phyloP scores from a whole-genome alignment of 2,888 invertebrate species.

The Ditula angustiorana region DNA sequence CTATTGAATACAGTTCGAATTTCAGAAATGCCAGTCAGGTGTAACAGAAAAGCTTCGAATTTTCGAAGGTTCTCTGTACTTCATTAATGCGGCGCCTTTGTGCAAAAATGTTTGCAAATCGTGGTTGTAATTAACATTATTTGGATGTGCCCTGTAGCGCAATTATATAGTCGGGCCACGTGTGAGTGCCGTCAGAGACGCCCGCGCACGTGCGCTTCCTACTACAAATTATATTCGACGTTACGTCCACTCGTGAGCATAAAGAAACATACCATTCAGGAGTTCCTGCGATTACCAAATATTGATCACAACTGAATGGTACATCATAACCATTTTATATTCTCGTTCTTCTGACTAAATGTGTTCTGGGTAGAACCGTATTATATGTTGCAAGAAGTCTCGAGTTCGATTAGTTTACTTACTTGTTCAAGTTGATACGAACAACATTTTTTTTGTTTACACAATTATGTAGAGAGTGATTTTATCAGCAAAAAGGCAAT shows the following conservation, averaged over 20 bases:
- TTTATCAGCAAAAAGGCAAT: conserved; percentile 34
- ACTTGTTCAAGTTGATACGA: background rate
- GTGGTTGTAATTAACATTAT: conserved; percentile 22
- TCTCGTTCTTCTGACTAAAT: background rate
- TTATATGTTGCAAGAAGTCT: background rate
- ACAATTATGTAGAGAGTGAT: conserved; percentile 41
- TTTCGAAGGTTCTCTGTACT: background rate
- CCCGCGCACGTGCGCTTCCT: conserved; percentile 45
- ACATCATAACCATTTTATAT: background rate
- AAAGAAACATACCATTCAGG: conserved; percentile 7
- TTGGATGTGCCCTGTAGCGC: conserved; percentile 15
- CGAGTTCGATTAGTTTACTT: background rate
- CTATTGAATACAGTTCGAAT: background rate
- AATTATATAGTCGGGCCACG: conserved; percentile 39
- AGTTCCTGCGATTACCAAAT: conserved; percentile 3
- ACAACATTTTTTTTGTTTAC: conserved; percentile 24
- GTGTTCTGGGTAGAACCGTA: background rate
- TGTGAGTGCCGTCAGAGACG: conserved; percentile 10
- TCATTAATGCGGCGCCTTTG: conserved; percentile 21
- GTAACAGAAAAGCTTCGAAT: background rate
- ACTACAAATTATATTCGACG: conserved; percentile 21
- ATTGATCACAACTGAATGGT: conserved; percentile 2
- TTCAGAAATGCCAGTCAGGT: background rate
- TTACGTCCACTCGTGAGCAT: conserved; percentile 6
- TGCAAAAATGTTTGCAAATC: conserved; percentile 25